phyloP scores from a whole-genome alignment of 2,113 vertebrate species.

The Pan troglodytes region NHGRI_mPanTro3-v2.1_pri NC_072398.2:208333001-208333500 shows the following conservation, averaged over 20 bases:
- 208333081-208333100: not conserved
- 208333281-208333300: not conserved
- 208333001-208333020: not conserved
- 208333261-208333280: too few relatives aligned
- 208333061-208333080: not conserved
- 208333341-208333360: not conserved
- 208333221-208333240: not conserved
- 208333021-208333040: not conserved
- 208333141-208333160: not conserved
- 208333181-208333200: not conserved
- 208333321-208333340: constrained; percentile 5
- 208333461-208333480: not conserved
- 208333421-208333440: not conserved
- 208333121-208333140: not conserved
- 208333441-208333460: not conserved
- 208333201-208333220: not conserved
- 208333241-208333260: not conserved
- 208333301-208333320: not conserved
- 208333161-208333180: not conserved
- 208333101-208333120: not conserved
- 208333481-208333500: not conserved
- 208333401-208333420: not conserved
- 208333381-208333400: not conserved
- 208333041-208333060: not conserved
- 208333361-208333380: not conserved